Percentiles rank a stretch among this genome's conserved stretches.
These are phyloP conservation scores for Copidosoma aretas DNA, from an alignment of 2,888 invertebrate species.

Conservation along the genomic window DNA sequence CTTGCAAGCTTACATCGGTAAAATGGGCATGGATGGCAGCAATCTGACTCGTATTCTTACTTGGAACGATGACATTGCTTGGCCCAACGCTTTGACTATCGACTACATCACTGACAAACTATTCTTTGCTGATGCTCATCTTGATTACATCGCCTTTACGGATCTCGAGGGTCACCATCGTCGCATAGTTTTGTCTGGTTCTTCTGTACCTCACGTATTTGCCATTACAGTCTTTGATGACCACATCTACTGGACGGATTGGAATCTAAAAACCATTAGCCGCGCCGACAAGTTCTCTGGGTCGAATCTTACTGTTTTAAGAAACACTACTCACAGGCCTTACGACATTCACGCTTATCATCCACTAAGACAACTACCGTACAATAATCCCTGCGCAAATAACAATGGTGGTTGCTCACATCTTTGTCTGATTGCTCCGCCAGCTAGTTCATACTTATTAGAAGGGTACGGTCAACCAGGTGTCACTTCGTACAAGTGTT, in stretches of 20 bases:
- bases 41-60: slow-evolving; percentile 87
- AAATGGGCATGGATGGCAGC: slow-evolving; percentile 96
- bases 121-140: slow-evolving; percentile 98
- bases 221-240: slow-evolving; percentile 94
- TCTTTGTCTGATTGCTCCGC: slow-evolving; percentile 89
- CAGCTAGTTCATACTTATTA: slow-evolving; percentile 77
- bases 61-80: slow-evolving; percentile 93
- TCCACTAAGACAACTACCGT: slow-evolving; percentile 79
- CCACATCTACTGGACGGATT: slow-evolving; percentile 95
- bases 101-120: slow-evolving; percentile 95
- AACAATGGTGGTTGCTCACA: slow-evolving; percentile 97
- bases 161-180: slow-evolving; percentile 91
- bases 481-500: slow-evolving; percentile 81
- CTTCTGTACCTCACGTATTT: slow-evolving; percentile 92
- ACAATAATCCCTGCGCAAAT: slow-evolving; percentile 86
- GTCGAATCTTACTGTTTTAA: slow-evolving; percentile 73
- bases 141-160: slow-evolving; percentile 95
- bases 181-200: slow-evolving; percentile 80
- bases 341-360: slow-evolving; percentile 94
- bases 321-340: slow-evolving; percentile 93
- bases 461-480: slow-evolving; percentile 84
- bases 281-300: slow-evolving; percentile 92
- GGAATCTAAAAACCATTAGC: slow-evolving; percentile 93
- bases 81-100: slow-evolving; percentile 97
- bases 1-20: slow-evolving; percentile 90